Evolutionary conservation across 2,797 vertebrate genomes (phyloP).

Genomic region (Smutsia gigantea): DNA sequence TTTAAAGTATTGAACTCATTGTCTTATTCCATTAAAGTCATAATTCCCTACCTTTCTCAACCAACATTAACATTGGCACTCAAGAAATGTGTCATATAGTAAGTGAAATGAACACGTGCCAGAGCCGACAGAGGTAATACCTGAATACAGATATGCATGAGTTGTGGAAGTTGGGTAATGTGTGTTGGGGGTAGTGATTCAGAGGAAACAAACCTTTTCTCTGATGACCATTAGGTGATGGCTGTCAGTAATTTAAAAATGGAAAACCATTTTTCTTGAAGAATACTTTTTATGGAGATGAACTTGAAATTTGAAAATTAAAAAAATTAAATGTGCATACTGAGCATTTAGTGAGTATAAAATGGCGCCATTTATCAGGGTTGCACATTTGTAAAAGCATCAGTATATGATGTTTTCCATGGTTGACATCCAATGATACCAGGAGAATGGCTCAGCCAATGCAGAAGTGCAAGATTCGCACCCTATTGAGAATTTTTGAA

Average conservation of each 20-base stretch:
- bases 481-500: not conserved
- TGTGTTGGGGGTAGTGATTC: not conserved
- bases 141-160: not conserved
- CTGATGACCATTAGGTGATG: not conserved
- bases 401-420: not conserved
- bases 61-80: not conserved
- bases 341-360: not conserved
- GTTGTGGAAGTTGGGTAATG: not conserved
- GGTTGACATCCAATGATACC: not conserved
- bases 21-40: not conserved
- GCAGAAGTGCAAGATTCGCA: not conserved
- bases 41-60: not conserved
- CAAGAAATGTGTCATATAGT: not conserved
- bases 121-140: not conserved
- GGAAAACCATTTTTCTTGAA: not conserved
- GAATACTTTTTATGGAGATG: not conserved
- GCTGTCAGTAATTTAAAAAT: not conserved
- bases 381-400: not conserved
- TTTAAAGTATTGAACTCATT: not conserved
- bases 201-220: not conserved
- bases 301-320: not conserved
- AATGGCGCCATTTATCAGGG: not conserved
- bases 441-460: not conserved
- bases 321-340: not conserved
- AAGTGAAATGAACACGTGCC: not conserved